phyloP scores from a whole-genome alignment of 2,113 vertebrate genomes.

The Notarius quadriscutis region DNA sequence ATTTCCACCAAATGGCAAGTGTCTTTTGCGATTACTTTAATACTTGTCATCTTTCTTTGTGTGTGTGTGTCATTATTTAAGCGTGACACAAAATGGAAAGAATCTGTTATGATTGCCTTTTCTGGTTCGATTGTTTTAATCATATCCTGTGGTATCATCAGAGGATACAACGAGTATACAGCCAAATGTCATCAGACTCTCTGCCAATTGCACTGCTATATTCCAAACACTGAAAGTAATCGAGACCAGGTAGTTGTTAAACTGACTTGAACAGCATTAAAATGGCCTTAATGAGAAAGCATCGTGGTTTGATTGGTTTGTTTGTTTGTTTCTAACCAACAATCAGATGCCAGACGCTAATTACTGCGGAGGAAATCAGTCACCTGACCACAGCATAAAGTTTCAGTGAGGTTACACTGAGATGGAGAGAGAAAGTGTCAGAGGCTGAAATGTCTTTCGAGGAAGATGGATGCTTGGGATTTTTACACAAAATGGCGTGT shows the following conservation, averaged over 20 bases:
- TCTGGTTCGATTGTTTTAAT: not conserved
- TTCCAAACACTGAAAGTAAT: not conserved
- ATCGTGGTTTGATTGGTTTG: not conserved
- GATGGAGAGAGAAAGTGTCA: conserved; percentile 51
- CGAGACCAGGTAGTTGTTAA: not conserved
- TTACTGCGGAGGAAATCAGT: conserved; percentile 1
- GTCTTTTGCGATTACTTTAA: not conserved
- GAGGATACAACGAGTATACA: not conserved
- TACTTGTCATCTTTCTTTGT: conserved; percentile 4
- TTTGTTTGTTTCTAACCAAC: not conserved
- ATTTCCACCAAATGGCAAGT: conserved; percentile 25
- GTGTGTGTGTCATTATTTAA: not conserved
- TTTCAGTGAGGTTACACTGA: conserved; percentile 31
- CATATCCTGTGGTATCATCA: not conserved
- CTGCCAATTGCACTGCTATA: not conserved
- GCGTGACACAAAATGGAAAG: conserved; percentile 8
- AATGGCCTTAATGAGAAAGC: not conserved
- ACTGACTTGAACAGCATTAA: not conserved
- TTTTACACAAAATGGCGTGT: conserved; percentile 23
- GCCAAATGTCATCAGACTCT: not conserved
- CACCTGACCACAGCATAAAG: not conserved
- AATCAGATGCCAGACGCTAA: conserved; percentile 8
- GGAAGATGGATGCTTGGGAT: conserved; percentile 46
- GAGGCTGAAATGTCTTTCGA: conserved; percentile 44
- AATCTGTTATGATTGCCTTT: not conserved